Evolutionary conservation across 2,888 invertebrate species (phyloP).

Genomic region (Unio pictorum): DNA sequence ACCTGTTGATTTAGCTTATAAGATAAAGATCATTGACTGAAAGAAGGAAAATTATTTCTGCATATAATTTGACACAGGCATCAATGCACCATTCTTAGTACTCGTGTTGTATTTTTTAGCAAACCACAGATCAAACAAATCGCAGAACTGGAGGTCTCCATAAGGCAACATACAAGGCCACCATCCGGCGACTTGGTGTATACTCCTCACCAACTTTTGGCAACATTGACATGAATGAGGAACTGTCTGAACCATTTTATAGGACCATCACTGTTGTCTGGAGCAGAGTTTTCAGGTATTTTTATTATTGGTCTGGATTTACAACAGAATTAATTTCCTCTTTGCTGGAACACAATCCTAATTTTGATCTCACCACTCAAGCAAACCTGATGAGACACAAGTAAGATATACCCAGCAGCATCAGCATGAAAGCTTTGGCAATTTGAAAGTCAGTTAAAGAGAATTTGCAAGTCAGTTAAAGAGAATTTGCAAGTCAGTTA

Average conservation of each 20-base stretch:
- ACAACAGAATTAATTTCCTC: too few relatives aligned
- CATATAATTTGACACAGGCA: background rate
- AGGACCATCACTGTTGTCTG: conserved; percentile 46
- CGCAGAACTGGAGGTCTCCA: conserved; percentile 42
- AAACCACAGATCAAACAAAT: conserved; percentile 33
- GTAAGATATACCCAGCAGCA: too few relatives aligned
- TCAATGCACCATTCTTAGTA: background rate
- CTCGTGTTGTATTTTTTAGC: conserved; percentile 17
- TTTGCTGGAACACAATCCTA: too few relatives aligned
- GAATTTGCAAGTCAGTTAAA: too few relatives aligned
- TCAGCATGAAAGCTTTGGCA: too few relatives aligned
- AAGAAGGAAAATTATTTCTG: too few relatives aligned
- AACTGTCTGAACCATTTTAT: conserved; percentile 48
- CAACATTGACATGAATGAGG: conserved; percentile 51
- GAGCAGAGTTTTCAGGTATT: conserved; percentile 55
- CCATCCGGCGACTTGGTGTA: conserved; percentile 37
- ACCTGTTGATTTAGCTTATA: too few relatives aligned
- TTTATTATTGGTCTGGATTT: background rate
- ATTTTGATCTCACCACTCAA: too few relatives aligned
- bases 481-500: too few relatives aligned
- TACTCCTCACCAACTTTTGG: conserved; percentile 41
- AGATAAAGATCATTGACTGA: too few relatives aligned
- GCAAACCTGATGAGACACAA: too few relatives aligned
- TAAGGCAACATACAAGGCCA: conserved; percentile 47
- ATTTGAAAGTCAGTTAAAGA: too few relatives aligned